Conservation (phyloP, 1,140 invertebrate species). For the Calliphora vicina region DNA sequence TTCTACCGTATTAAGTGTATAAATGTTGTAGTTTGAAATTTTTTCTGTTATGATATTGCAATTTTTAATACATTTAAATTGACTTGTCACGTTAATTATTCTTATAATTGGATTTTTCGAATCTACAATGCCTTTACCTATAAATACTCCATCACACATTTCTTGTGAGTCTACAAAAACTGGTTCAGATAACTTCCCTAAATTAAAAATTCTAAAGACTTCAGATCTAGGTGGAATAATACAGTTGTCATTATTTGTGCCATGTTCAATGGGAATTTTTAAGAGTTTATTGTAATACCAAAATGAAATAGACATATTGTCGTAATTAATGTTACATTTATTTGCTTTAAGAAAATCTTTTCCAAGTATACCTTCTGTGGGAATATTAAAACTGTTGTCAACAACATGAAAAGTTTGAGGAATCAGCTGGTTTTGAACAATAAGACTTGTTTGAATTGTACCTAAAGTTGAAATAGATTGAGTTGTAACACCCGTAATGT, state of each 20-base stretch:
- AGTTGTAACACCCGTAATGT: too few relatives aligned
- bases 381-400: not conserved
- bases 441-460: too few relatives aligned
- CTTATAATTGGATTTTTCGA: not conserved
- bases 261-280: not conserved
- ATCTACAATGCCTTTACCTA: not conserved
- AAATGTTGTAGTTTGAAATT: not conserved
- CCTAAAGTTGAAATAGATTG: too few relatives aligned
- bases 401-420: too few relatives aligned
- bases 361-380: not conserved
- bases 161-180: not conserved
- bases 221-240: not conserved
- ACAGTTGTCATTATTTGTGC: not conserved
- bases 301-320: not conserved
- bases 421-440: too few relatives aligned
- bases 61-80: not conserved
- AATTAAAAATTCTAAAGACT: not conserved
- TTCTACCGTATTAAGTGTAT: not conserved
- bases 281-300: not conserved
- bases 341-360: not conserved
- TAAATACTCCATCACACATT: not conserved
- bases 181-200: not conserved
- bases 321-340: not conserved
- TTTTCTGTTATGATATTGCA: not conserved
- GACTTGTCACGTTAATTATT: not conserved